Conservation (phyloP, 2,888 invertebrate species). For the Abscondita cerata region DNA sequence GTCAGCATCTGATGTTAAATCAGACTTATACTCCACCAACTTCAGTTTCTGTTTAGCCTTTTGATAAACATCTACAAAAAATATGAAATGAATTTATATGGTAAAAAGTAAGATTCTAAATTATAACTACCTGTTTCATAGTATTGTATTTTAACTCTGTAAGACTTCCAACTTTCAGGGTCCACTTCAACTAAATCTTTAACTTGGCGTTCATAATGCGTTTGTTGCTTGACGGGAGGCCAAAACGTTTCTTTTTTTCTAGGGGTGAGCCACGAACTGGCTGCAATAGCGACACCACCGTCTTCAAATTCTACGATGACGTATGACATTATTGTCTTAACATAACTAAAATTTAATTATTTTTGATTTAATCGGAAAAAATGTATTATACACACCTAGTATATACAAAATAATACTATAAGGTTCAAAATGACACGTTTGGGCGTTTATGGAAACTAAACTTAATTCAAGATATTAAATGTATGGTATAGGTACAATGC, state of each 20-base stretch:
- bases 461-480: too few species aligned
- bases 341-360: too few species aligned
- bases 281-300: background rate
- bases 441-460: too few species aligned
- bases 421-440: too few species aligned
- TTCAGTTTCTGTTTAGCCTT: background rate
- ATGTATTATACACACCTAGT: too few species aligned
- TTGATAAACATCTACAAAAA: background rate
- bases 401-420: too few species aligned
- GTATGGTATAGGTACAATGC: too few species aligned
- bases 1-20: background rate
- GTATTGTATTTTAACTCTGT: background rate
- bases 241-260: background rate
- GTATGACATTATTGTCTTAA: background rate
- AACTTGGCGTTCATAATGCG: background rate
- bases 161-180: background rate
- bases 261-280: background rate
- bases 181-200: background rate
- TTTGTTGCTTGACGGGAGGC: background rate
- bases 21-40: background rate
- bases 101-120: background rate
- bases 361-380: too few species aligned
- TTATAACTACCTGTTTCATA: background rate
- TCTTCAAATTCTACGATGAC: background rate
- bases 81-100: background rate